These are phyloP conservation scores for Toxotes jaculatrix DNA, from an alignment of 2,113 vertebrate genomes.

Conservation along the genomic window DNA sequence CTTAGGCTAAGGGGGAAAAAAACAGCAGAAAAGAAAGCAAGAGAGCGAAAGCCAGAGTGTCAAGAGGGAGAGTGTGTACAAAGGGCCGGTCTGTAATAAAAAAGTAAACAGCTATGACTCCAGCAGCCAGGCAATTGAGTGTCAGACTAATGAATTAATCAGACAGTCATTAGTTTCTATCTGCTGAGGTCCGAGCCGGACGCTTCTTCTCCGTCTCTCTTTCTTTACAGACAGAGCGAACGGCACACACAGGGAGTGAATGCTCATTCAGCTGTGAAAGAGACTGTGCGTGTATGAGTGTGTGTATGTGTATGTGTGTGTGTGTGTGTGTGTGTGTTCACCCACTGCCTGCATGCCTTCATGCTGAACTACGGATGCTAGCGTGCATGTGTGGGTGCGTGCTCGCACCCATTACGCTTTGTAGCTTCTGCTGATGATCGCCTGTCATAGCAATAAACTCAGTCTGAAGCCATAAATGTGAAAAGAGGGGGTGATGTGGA, in stretches of 20 bases:
- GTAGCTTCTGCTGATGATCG: constrained; percentile 71
- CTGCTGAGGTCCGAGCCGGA: constrained; percentile 52
- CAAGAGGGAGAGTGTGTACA: constrained; percentile 19
- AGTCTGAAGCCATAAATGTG: constrained; percentile 52
- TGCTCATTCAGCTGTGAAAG: constrained; percentile 79
- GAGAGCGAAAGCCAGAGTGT: constrained; percentile 9
- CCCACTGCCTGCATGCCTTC: constrained; percentile 36
- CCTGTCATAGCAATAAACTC: constrained; percentile 77
- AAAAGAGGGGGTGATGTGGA: constrained; percentile 32
- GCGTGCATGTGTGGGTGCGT: constrained; percentile 36
- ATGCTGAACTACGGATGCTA: constrained; percentile 18
- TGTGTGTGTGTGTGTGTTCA: constrained; percentile 22
- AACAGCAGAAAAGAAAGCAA: not conserved
- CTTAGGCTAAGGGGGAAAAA: constrained; percentile 20
- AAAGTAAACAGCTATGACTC: constrained; percentile 74
- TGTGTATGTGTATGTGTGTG: constrained; percentile 14
- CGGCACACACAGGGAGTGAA: constrained; percentile 56
- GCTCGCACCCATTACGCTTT: constrained; percentile 65
- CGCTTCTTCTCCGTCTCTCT: constrained; percentile 29
- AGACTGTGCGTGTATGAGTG: constrained; percentile 23
- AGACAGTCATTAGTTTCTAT: constrained; percentile 80
- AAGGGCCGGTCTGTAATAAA: constrained; percentile 57
- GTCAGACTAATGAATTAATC: constrained; percentile 84
- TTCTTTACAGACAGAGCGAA: constrained; percentile 54
- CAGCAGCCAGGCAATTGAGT: constrained; percentile 62